Base-by-base conservation (phyloP, 1,140 invertebrate species). In the Andrena cerasifolii region DNA sequence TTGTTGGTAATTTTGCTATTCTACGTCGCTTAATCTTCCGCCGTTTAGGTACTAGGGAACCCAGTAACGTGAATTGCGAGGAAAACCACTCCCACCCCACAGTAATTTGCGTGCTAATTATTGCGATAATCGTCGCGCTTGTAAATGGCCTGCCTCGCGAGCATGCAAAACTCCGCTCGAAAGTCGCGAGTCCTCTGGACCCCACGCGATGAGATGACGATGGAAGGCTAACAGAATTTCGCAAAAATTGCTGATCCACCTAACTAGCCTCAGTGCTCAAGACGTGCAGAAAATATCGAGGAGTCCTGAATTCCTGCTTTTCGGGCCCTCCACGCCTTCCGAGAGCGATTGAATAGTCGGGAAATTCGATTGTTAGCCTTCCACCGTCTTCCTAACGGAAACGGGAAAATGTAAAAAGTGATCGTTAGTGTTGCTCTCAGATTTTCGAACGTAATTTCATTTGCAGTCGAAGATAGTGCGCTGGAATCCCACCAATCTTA, bases 211-310 rank as follows among this genome's bases (percentile, higher is more conserved):
- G 24, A 59, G 6, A 18, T 40, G 53, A 51, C 43, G 12, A 6
- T 3, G 21, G n/a, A 5, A 0, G 40, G 16, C 1, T 77, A 77
- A 77, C 58, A 40, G n/a, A 43, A 68, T 77, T 70, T 77, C 26
- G 33, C 18, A 77, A 77, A 82, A 82, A 70, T 77, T 58, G 65
- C 59, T 70, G 80, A 81, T 77, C 47, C 80, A 75, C 51, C 14
- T 81, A 75, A 78, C 65, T 43, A 59, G 43, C 26, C 26, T 12
- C 47, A 33, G n/a, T 18, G 31, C 6, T 28, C 12, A n/a, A 47
- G 80, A 82, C 79, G 79, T 81, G 80, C 79, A 43, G 26, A 21
- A 82, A 81, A 68, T 81, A 61, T 82, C 71, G 33, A 28, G 18
- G 16, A 40, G 28, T 26, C 2, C 4, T 26, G 56, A 71, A 81